Evolutionary conservation across 2,113 vertebrate species (phyloP).

Genomic region (Mionectes macconnelli): DNA sequence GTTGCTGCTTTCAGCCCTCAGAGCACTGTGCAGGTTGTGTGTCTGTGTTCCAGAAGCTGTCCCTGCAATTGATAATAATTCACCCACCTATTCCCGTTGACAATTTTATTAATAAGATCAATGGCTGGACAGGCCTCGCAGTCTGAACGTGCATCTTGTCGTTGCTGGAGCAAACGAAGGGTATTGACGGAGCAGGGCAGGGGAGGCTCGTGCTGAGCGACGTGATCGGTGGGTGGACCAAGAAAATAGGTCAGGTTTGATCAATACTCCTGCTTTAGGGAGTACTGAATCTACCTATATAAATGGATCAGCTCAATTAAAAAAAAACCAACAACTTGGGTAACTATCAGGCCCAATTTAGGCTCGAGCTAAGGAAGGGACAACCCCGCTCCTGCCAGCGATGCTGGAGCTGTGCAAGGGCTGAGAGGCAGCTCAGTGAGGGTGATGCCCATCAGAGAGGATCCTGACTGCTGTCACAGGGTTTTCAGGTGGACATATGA

Average conservation of each 20-base stretch:
- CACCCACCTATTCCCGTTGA: neutral
- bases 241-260: slow-evolving; percentile 61
- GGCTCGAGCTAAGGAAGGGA: neutral
- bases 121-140: neutral
- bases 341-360: neutral
- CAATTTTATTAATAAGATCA: slow-evolving; percentile 44
- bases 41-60: neutral
- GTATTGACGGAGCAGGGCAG: neutral
- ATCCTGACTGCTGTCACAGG: fast-evolving
- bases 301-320: neutral
- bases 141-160: neutral
- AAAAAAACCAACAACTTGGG: neutral
- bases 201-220: neutral
- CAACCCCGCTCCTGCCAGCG: neutral
- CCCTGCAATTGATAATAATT: neutral
- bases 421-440: neutral
- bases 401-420: fast-evolving
- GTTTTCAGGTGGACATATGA: neutral
- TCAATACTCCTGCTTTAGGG: slow-evolving; percentile 27
- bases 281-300: neutral
- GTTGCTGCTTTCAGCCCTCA: neutral
- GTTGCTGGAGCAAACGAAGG: neutral
- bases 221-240: neutral
- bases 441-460: neutral
- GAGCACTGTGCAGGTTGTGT: neutral